Base-by-base conservation (phyloP, 2,113 vertebrate species). In the Stigmatopora nigra region DNA sequence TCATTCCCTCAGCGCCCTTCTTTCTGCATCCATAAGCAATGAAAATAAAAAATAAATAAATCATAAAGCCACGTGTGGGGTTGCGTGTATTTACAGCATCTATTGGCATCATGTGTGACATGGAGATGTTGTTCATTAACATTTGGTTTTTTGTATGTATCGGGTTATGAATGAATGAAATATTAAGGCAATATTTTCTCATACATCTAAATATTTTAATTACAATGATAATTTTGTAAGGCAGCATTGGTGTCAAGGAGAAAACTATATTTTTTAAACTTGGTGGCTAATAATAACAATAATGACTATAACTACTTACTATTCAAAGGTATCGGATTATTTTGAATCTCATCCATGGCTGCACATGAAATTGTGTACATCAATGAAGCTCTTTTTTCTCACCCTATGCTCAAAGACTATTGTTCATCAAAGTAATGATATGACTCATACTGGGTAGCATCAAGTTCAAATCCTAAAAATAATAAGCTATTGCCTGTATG, bases 1-100 rank as follows among this genome's bases (percentile, higher is more conserved):
- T 46, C 20, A 0, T 67, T 79, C 81, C 79, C 76, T 61, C 76
- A 72, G 73, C 78, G 82, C 71, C 78, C 76, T 48, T 71, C 69
- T 80, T 68, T 77, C 78, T 41, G 49, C 73, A 84, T 85, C 74
- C 83, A 88, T 84, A 88, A 86, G 76, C 82, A 83, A 88, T 86
- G 83, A 69, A 79, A 84, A 85, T 71, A 80, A 75, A 82, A 31
- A 84, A 88, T 87, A 83, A 84, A 82, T 87, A 83, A 85, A 77
- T 80, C 63, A 64, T 80, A 74, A 67, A 70, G 59, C 56, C 67
- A 41, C 65, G 51, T 55, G 36, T 73, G 38, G 52, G 6, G 60
- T 52, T 36, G 56, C 52, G 56, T 60, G 47, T 56, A 13, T 72
- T 20, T 53, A 15, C 25, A 45, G 52, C 15, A 12, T 62, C 66